Evolutionary conservation across 2,113 vertebrate genomes (phyloP), one percentile per base, ranked within the genome.

Genomic region (Rhineura floridana): DNA sequence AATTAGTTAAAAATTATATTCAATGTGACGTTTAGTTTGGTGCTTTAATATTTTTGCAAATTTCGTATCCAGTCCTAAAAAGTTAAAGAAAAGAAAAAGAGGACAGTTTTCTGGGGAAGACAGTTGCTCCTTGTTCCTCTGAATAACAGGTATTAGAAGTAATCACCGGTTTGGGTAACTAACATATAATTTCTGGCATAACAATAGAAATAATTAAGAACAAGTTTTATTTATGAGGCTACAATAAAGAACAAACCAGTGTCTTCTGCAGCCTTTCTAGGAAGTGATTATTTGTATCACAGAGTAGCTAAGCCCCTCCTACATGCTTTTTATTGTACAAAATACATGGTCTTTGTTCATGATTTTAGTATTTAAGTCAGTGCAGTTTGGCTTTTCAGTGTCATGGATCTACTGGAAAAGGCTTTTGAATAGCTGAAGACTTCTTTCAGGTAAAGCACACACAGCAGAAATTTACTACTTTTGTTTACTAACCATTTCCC

Each of bases 261-360:
- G 85, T 48, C 50, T 30, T 81, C 0, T 4, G 1, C 39, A 72
- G n/a, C 33, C 59, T 89, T 85, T 75, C 75, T 28, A 82, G n/a
- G 33, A 84, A 33, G n/a, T 13, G 28, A 19, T 72, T n/a, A 85
- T 85, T 80, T 89, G 9, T 65, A 46, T 1, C 6, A 39, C 33
- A 65, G 28, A 80, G 17, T 63, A 52, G 42, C 48, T 48, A 48
- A 46, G 33, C 42, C 89, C 65, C 11, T 52, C 52, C 28, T 48
- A 10, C 39, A 30, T 81, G 44, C 23, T 33, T 85, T 88, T 73
- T 76, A 83, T 67, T 75, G 44, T 48, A 33, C 39, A 69, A 33
- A 39, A 82, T 3, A 84, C 21, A 46, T 62, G 65, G 21, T n/a
- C 93, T 93, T 91, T 92, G 77, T 85, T 90, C 70, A 28, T 73